Conservation (phyloP, 2,888 invertebrate genomes). For the Drosophila fungiperda region DNA sequence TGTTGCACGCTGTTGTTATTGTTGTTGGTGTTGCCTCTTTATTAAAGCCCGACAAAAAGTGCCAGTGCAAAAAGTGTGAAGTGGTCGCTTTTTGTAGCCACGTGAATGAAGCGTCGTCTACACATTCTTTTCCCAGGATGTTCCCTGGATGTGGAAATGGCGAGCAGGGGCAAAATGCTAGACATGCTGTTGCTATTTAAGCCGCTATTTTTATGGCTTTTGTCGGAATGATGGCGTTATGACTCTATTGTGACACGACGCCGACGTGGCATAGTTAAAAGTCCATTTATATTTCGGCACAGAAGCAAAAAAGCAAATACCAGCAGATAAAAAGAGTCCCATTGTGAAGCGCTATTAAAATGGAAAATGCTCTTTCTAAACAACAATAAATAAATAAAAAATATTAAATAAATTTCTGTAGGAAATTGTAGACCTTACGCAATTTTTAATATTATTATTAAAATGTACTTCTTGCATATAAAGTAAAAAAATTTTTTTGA, state of each 20-base stretch:
- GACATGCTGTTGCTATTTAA: slow-evolving; percentile 72
- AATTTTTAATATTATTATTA: neutral
- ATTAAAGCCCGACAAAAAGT: slow-evolving; percentile 58
- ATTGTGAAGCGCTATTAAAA: no score
- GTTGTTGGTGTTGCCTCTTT: slow-evolving; percentile 36
- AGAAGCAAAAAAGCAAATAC: slow-evolving; percentile 7
- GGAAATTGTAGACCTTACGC: neutral
- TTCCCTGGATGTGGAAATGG: slow-evolving; percentile 5
- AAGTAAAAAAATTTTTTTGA: no score
- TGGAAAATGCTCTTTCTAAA: neutral
- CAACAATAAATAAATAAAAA: neutral
- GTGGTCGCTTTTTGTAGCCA: slow-evolving; percentile 48
- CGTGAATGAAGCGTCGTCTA: slow-evolving; percentile 17
- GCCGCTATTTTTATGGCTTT: slow-evolving; percentile 71
- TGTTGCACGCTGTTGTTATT: slow-evolving; percentile 23
- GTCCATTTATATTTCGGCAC: slow-evolving; percentile 48
- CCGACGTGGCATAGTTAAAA: slow-evolving; percentile 68
- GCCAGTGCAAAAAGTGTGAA: slow-evolving; percentile 67
- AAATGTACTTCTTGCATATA: no score
- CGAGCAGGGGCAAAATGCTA: slow-evolving; percentile 37
- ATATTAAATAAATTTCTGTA: neutral
- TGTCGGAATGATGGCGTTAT: slow-evolving; percentile 68
- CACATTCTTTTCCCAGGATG: slow-evolving; percentile 6
- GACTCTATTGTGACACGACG: slow-evolving; percentile 69
- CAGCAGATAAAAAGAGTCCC: neutral